phyloP scores from a whole-genome alignment of 2,888 invertebrate species.

The Hydraecia micacea region DNA sequence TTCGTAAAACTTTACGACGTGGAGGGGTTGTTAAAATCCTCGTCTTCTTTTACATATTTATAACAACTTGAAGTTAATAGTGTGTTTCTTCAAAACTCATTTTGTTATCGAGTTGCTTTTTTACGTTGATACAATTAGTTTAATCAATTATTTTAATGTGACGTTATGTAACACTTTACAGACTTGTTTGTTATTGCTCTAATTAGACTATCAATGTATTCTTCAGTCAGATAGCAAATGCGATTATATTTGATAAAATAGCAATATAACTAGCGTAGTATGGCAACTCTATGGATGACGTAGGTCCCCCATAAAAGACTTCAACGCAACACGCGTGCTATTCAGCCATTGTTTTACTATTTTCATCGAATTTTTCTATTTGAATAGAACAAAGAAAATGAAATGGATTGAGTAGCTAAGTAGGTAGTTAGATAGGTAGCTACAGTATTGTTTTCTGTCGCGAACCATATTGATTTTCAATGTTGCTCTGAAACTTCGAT shows the following conservation, averaged over 20 bases:
- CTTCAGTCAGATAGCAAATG: neutral
- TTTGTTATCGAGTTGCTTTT: conserved; percentile 3
- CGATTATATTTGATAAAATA: neutral
- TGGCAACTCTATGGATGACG: conserved; percentile 55
- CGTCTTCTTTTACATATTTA: conserved; percentile 27
- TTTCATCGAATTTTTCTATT: conserved; percentile 43
- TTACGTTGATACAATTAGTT: neutral
- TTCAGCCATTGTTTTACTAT: conserved; percentile 48
- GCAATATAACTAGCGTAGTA: neutral
- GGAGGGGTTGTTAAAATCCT: conserved; percentile 40
- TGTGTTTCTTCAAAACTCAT: neutral
- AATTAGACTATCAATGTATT: conserved; percentile 9
- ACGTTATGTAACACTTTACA: conserved; percentile 10
- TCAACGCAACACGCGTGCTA: conserved; percentile 71
- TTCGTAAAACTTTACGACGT: conserved; percentile 54
- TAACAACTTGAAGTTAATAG: conserved; percentile 13
- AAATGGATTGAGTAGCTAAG: conserved; percentile 11
- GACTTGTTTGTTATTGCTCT: conserved; percentile 11
- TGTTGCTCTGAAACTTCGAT: too few relatives aligned
- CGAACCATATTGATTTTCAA: conserved; percentile 21
- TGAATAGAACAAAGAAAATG: conserved; percentile 31
- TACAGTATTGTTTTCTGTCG: neutral
- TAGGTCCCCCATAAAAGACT: conserved; percentile 74
- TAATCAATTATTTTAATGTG: conserved; percentile 25
- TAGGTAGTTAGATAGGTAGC: neutral